Conservation (phyloP, 2,888 invertebrate species). For the Philhelius pedissequus region DNA sequence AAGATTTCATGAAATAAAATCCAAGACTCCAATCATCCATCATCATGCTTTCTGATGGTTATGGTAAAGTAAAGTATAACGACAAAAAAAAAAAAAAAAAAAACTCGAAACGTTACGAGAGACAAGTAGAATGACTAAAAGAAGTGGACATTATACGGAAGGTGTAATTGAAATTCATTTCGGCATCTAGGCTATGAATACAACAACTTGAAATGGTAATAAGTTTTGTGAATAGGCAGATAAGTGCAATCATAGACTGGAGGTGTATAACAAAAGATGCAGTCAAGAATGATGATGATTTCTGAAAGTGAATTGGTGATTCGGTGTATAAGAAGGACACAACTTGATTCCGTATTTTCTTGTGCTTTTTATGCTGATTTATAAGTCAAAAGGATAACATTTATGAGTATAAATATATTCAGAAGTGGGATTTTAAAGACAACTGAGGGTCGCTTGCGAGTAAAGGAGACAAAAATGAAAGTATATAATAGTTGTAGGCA, state of each 20-base stretch:
- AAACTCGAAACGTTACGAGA: background rate
- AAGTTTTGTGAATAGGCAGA: slow-evolving; percentile 57
- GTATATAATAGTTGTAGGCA: too few relatives aligned
- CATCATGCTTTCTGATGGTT: background rate
- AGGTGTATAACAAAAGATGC: slow-evolving; percentile 55
- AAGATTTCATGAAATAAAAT: slow-evolving; percentile 39
- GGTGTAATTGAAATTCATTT: slow-evolving; percentile 66
- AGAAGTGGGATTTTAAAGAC: background rate
- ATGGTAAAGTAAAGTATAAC: slow-evolving; percentile 5
- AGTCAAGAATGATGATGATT: slow-evolving; percentile 39
- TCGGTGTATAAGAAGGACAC: background rate
- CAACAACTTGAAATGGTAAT: slow-evolving; percentile 61
- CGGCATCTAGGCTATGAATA: slow-evolving; percentile 54
- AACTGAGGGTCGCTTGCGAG: background rate
- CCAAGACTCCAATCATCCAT: slow-evolving; percentile 28
- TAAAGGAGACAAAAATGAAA: too few relatives aligned
- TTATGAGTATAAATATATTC: background rate
- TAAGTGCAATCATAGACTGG: slow-evolving; percentile 56
- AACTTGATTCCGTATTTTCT: background rate
- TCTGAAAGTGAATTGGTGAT: too few relatives aligned
- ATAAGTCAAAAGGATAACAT: background rate
- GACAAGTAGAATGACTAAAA: background rate
- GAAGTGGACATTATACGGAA: background rate
- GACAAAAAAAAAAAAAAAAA: background rate
- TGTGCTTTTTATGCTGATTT: background rate